Conservation (phyloP, 2,797 vertebrate species). For the Thripadectes ignobilis region DNA sequence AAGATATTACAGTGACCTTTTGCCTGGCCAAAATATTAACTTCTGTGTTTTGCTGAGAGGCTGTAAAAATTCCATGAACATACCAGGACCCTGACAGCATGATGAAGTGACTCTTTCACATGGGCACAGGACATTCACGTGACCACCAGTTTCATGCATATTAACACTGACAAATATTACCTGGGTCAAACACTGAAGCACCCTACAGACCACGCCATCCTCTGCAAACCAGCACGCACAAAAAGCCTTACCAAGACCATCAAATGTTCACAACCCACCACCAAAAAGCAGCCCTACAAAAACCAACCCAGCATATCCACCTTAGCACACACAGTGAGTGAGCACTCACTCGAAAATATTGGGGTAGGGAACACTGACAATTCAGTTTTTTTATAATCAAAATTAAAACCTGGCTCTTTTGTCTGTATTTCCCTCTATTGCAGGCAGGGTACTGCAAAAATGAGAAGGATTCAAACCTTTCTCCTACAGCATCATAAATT, state of each 20-base stretch:
- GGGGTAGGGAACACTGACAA: not conserved
- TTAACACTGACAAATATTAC: not conserved
- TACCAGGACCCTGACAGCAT: not conserved
- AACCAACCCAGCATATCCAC: fast-evolving
- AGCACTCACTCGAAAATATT: not conserved
- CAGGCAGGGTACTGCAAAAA: not conserved
- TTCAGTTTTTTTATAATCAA: not conserved
- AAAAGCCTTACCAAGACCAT: not conserved
- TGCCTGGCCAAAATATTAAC: not conserved
- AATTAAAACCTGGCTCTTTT: not conserved
- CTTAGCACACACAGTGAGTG: not conserved
- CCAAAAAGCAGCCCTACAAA: not conserved
- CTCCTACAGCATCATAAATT: not conserved
- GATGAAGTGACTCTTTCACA: not conserved
- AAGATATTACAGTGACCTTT: not conserved
- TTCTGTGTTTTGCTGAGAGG: not conserved
- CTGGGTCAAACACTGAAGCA: not conserved
- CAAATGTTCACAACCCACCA: fast-evolving
- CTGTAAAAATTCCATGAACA: not conserved
- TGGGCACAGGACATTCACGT: not conserved
- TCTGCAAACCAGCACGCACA: not conserved
- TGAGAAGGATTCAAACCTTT: not conserved
- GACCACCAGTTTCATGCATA: not conserved
- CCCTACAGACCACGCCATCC: not conserved
- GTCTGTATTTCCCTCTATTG: not conserved